Evolutionary conservation across 2,797 vertebrate species (phyloP), one percentile per base, ranked within the genome.

Genomic region (Hydrophis major): DNA sequence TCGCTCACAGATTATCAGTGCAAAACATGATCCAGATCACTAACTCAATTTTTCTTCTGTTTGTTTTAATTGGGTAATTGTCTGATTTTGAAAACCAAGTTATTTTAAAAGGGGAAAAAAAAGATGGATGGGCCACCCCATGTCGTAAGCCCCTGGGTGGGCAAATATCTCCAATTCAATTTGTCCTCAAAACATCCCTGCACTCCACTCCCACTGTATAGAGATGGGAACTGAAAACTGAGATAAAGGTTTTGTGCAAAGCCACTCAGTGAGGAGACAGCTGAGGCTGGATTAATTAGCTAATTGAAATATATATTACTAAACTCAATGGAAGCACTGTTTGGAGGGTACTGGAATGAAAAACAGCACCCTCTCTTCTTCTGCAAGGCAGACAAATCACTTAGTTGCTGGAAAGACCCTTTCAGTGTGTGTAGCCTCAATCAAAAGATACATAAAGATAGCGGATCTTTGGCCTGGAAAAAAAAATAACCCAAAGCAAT

Each of bases 241-340:
- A 89, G 93, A 93, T 93, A 91, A 91, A 87, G 57, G 87, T 88
- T 74, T 88, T 89, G 90, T 27, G 32, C 12, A 86, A 91, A 93
- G 59, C 90, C 90, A 93, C 87, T 90, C 90, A 91, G 87, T n/a
- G 32, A 63, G 90, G 50, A 93, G 87, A 91, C n/a, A 6, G 63
- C 63, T n/a, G 47, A 91, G 56, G 61, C 2, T 60, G 87, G 57
- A 93, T 91, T 93, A 89, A 93, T 91, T 90, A 91, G 50, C 90
- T 91, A 78, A 91, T 89, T 91, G 93, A 93, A 93, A 93, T 86
- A 91, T 74, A 88, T 89, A 91, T 91, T 90, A 66, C 57, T 59
- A 56, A 83, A 83, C 87, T 86, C 57, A 91, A 89, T 53, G 89
- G 56, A 86, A 59, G 57, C 69, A 55, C 59, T 86, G 89, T 91